Conservation (phyloP, 1,140 invertebrate genomes). For the Philotrypesis tridentata region DNA sequence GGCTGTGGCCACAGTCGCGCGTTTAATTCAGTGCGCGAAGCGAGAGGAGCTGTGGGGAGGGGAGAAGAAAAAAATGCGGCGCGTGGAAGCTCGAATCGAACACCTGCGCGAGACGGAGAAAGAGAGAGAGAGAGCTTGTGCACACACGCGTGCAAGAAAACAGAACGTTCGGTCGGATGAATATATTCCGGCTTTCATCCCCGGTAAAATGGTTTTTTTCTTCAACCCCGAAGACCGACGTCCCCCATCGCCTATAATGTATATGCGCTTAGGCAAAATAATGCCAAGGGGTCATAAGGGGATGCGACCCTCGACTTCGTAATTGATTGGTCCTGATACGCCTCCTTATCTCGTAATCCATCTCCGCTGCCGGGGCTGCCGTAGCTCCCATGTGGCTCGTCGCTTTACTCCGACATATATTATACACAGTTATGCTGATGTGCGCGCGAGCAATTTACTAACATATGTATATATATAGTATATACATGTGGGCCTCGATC, state of each 20-base stretch:
- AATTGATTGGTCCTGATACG: conserved; percentile 72
- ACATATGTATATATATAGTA: too few relatives aligned
- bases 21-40: conserved; percentile 2
- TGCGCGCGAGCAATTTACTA: too few relatives aligned
- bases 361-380: conserved; percentile 51
- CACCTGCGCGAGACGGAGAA: too few relatives aligned
- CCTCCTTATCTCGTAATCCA: conserved; percentile 70
- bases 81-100: background rate
- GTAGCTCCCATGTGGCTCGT: conserved; percentile 53
- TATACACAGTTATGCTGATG: too few relatives aligned
- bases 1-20: too few relatives aligned
- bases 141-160: too few relatives aligned
- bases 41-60: too few relatives aligned
- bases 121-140: too few relatives aligned
- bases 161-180: background rate
- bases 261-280: conserved; percentile 26
- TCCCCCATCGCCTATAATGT: background rate
- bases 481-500: background rate
- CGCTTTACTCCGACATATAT: too few relatives aligned
- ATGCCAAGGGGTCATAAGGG: conserved; percentile 1
- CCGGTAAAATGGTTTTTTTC: conserved; percentile 55
- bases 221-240: conserved; percentile 9
- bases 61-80: background rate
- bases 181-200: background rate
- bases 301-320: conserved; percentile 64